Percentiles rank a stretch among this genome's conserved stretches.
Conservation (phyloP, 2,797 vertebrate species). For the Oreortyx pictus region DNA sequence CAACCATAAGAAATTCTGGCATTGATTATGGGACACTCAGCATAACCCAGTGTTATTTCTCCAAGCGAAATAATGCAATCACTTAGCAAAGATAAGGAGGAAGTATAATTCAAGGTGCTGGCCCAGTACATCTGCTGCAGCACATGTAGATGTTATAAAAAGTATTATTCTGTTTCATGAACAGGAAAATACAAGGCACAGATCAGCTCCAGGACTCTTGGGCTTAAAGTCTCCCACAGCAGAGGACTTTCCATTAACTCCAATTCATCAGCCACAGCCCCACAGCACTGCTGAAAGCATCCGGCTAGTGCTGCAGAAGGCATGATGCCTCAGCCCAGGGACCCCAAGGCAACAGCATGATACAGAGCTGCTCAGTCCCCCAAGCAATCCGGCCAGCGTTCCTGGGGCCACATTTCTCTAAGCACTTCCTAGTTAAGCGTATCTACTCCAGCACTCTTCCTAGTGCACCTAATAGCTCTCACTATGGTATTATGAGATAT, state of each 20-base stretch:
- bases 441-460: background rate
- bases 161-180: background rate
- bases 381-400: accelerated
- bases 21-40: background rate
- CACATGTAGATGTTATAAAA: background rate
- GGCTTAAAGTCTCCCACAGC: background rate
- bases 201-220: background rate
- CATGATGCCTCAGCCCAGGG: accelerated
- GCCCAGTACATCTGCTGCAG: background rate
- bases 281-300: accelerated
- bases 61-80: background rate
- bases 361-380: background rate
- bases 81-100: background rate
- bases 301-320: background rate
- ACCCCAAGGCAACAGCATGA: background rate
- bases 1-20: background rate
- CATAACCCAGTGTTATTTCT: background rate
- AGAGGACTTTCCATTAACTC: background rate
- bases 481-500: background rate
- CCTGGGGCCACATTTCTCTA: accelerated
- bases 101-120: background rate
- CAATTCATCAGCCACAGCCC: background rate
- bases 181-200: background rate
- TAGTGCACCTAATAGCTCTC: background rate
- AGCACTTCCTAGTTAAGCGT: background rate